Evolutionary conservation across 2,113 vertebrate genomes (phyloP).

Genomic region (Cnemophilus loriae): DNA sequence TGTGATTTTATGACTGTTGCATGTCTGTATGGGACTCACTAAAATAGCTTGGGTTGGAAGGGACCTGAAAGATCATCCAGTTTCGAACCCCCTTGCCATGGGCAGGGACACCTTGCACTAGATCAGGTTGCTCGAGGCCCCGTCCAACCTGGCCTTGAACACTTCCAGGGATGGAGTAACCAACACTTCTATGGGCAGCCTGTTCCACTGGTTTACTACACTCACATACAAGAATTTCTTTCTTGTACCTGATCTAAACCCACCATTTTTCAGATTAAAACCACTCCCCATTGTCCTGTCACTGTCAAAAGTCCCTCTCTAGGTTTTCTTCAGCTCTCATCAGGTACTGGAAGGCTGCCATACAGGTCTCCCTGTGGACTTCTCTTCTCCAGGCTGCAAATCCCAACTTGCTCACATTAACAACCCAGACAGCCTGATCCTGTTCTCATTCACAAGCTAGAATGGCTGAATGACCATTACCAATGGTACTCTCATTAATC

Average conservation of each 20-base stretch:
- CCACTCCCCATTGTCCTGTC: background rate
- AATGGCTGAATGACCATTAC: background rate
- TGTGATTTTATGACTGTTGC: background rate
- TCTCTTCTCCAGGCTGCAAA: background rate
- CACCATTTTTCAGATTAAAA: background rate
- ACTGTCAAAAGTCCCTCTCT: background rate
- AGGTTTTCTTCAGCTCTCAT: background rate
- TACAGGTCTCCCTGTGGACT: background rate
- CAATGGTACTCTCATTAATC: background rate
- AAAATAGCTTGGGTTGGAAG: background rate
- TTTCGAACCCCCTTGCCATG: fast-evolving
- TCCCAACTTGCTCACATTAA: background rate
- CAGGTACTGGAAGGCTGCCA: background rate
- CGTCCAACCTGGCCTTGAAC: background rate
- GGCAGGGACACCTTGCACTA: background rate
- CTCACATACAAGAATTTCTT: background rate
- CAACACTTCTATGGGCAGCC: background rate
- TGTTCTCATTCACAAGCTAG: background rate
- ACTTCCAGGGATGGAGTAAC: background rate
- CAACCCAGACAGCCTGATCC: background rate
- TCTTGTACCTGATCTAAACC: background rate
- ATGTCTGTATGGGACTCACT: fast-evolving
- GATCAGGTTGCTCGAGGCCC: background rate
- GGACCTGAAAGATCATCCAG: too few relatives aligned
- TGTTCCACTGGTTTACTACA: background rate